Conservation (phyloP, 2,888 invertebrate genomes). For the Mesopsocus fuscifrons region DNA sequence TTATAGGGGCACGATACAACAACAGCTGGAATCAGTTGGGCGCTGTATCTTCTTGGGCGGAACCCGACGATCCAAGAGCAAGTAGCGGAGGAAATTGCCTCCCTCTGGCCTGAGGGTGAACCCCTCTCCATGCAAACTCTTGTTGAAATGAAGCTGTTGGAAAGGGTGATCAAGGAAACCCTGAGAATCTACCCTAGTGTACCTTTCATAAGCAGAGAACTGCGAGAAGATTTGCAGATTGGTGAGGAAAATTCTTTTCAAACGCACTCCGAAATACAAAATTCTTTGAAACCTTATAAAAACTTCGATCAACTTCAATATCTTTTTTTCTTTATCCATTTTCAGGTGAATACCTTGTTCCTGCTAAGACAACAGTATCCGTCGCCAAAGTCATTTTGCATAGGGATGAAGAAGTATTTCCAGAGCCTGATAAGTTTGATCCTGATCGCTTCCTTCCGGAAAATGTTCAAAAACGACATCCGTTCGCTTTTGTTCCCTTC, state of each 20-base stretch:
- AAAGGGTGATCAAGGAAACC: slow-evolving; percentile 36
- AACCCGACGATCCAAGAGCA: slow-evolving; percentile 29
- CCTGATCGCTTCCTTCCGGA: slow-evolving; percentile 33
- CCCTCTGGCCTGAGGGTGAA: slow-evolving; percentile 18
- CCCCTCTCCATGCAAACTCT: slow-evolving; percentile 30
- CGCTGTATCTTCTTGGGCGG: slow-evolving; percentile 30
- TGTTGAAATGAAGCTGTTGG: slow-evolving; percentile 32
- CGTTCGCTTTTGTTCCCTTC: slow-evolving; percentile 37
- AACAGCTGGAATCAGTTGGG: slow-evolving; percentile 33
- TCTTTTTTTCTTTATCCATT: background rate
- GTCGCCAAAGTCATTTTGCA: slow-evolving; percentile 7
- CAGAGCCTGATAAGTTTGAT: slow-evolving; percentile 23
- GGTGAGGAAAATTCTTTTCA: slow-evolving; percentile 23
- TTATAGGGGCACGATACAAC: slow-evolving; percentile 28
- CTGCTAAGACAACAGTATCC: slow-evolving; percentile 20
- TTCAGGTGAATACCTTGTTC: slow-evolving; percentile 27
- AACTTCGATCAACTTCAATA: background rate
- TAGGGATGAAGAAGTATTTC: slow-evolving; percentile 17
- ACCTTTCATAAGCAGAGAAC: slow-evolving; percentile 29
- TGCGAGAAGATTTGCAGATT: slow-evolving; percentile 29
- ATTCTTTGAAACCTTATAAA: too few species aligned
- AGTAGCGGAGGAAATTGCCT: slow-evolving; percentile 26
- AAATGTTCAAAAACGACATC: slow-evolving; percentile 23
- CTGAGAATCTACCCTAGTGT: slow-evolving; percentile 35
- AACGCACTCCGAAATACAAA: background rate